Conservation (phyloP, 1,140 invertebrate species). For the Cherax quadricarinatus region DNA sequence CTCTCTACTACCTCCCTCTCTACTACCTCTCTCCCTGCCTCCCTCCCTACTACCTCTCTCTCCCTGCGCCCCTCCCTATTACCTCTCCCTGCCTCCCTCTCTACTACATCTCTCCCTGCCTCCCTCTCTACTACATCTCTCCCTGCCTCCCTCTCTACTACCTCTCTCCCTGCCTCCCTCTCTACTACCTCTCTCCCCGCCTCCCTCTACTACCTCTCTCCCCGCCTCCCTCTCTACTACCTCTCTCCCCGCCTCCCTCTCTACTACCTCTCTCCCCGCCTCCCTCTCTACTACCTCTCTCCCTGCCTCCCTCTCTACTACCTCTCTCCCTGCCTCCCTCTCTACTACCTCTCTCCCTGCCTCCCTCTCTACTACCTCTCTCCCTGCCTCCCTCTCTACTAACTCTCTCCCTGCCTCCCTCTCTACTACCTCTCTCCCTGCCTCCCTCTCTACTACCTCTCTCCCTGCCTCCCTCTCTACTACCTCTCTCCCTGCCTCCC, state of each 20-base stretch:
- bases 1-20: neutral
- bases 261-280: no score
- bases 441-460: neutral
- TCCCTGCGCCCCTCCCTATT: neutral
- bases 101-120: neutral
- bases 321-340: neutral
- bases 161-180: no score
- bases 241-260: no score
- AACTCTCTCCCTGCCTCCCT: neutral
- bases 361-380: neutral
- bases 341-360: neutral
- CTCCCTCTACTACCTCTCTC: no score
- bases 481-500: no score
- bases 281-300: no score
- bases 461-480: constrained; percentile 34
- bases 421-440: constrained; percentile 9
- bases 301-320: constrained; percentile 12
- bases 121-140: neutral
- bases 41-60: neutral
- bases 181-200: no score
- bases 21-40: neutral
- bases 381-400: neutral
- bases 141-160: no score
- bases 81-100: neutral
- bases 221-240: no score